These are phyloP conservation scores for Calidris pugnax DNA, from an alignment of 2,113 vertebrate genomes.

Conservation along the genomic window DNA sequence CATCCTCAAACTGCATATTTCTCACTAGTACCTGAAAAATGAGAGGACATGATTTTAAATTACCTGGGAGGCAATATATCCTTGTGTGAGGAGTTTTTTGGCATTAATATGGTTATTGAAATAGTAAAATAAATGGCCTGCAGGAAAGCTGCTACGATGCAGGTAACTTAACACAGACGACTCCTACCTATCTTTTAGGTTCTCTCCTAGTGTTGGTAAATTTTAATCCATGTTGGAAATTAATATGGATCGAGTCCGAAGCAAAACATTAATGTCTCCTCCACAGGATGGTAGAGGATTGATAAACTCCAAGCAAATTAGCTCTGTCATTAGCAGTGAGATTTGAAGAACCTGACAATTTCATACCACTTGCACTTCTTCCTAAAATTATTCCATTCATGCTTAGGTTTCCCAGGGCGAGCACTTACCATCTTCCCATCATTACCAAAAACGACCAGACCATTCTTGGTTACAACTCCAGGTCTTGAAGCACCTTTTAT, in stretches of 20 bases:
- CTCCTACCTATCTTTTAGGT: not conserved
- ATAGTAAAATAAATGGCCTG: not conserved
- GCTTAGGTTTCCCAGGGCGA: not conserved
- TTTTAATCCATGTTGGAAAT: not conserved
- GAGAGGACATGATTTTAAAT: not conserved
- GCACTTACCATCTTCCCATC: slow-evolving; percentile 87
- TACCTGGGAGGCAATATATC: not conserved
- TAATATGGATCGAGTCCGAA: not conserved
- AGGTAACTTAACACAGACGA: not conserved
- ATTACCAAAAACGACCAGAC: slow-evolving; percentile 86
- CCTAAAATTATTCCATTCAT: not conserved
- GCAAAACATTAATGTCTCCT: not conserved
- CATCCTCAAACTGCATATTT: slow-evolving; percentile 83
- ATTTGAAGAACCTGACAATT: not conserved
- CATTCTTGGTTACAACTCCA: slow-evolving; percentile 85
- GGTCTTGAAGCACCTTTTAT: slow-evolving; percentile 82
- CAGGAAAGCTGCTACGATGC: not conserved
- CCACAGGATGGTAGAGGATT: not conserved
- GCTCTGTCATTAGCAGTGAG: not conserved
- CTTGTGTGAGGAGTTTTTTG: not conserved
- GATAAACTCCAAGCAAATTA: not conserved
- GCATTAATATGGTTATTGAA: not conserved
- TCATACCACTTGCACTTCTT: not conserved
- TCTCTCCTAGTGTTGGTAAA: not conserved
- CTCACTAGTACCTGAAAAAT: slow-evolving; percentile 77